Evolutionary conservation across 2,888 invertebrate genomes (phyloP).

Genomic region (Pyrochroa serraticornis): DNA sequence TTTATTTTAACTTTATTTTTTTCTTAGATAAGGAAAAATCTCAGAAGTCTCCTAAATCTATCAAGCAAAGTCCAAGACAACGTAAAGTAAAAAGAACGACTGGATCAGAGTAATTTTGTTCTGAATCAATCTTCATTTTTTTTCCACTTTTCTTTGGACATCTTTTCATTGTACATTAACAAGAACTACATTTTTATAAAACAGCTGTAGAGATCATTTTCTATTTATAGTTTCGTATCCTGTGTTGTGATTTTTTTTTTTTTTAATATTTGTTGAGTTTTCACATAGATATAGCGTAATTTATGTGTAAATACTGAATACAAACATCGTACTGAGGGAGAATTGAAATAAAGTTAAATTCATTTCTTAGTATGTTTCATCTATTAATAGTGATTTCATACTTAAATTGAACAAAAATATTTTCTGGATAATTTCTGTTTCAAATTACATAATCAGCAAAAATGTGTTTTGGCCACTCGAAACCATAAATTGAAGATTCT

Average conservation of each 20-base stretch:
- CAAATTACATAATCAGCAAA: no score
- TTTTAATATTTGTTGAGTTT: constrained; percentile 27
- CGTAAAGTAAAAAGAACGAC: constrained; percentile 78
- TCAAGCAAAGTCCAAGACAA: constrained; percentile 68
- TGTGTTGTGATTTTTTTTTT: constrained; percentile 34
- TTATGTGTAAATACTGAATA: constrained; percentile 27
- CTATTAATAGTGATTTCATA: no score
- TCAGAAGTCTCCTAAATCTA: constrained; percentile 46
- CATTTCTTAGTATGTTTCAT: no score
- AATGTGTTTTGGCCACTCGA: no score
- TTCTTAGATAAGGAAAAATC: constrained; percentile 51
- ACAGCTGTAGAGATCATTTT: constrained; percentile 4
- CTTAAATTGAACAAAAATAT: no score
- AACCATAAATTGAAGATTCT: no score
- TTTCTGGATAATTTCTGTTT: no score
- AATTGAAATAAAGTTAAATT: no score
- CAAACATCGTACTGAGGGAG: no score
- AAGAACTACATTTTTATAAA: constrained; percentile 7
- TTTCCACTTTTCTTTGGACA: constrained; percentile 7
- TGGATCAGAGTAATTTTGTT: constrained; percentile 61
- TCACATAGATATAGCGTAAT: constrained; percentile 24
- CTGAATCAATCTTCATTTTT: constrained; percentile 15
- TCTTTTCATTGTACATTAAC: constrained; percentile 17
- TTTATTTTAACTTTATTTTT: constrained; percentile 32
- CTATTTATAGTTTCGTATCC: constrained; percentile 27